Evolutionary conservation across 2,888 invertebrate species (phyloP), one percentile per base, ranked within the genome.

Genomic region (Mongoloraphidia duomilia): DNA sequence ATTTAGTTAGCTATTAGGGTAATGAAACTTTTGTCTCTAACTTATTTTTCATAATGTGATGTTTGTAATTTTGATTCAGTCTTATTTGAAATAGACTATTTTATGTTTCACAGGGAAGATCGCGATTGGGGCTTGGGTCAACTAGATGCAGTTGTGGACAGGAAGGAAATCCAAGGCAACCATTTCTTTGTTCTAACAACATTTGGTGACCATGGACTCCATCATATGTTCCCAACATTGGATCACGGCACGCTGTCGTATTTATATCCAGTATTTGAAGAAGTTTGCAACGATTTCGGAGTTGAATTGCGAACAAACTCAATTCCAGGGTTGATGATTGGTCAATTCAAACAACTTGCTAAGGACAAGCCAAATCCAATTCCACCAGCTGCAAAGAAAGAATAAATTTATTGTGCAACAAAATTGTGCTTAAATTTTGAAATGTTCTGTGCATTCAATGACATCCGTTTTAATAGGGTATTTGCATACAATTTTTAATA

Each of bases 211-310:
- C 90, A 90, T 61, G 73, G 75, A 0, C 67, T 89, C 2, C 89
- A 90, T 63, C 90, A 90, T 65, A 68, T 89, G 14, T 82, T 89
- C 57, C 89, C 89, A 0, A 83, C 86, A 0, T 58, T 90, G 35
- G 89, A 89, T 62, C 88, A 89, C 58, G 79, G 77, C 0, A 75
- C 81, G 50, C 64, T 90, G 11, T 74, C 76, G 9, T 73, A 79
- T 45, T 67, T 88, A 4, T 76, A 81, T 60, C 78, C 82, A 0
- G 72, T 74, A 1, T 71, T 82, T 10, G 56, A 76, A 8, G 69
- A 81, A 53, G 81, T 80, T 34, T 79, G 81, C 56, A 64, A 74
- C 36, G 79, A 85, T 57, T 85, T 80, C 57, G 74, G 74, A 10
- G 61, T 77, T 1, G 63, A 73, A 38, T 65, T 73, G 13, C 66